Base-by-base conservation (phyloP, 2,797 vertebrate species). In the Myotis planiceps region DNA sequence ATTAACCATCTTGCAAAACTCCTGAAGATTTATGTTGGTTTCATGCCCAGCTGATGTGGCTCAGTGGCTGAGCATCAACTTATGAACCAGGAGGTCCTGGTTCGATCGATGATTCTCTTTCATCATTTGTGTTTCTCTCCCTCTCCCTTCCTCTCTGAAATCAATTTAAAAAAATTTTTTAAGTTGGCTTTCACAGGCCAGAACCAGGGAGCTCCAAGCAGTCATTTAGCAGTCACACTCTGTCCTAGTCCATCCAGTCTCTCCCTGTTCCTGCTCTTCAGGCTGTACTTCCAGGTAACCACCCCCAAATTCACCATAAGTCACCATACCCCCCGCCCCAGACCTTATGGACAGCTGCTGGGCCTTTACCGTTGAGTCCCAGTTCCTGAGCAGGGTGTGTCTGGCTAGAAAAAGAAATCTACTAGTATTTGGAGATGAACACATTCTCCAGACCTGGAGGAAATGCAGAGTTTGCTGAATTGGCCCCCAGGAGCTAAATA, bases 391-490 rank as follows among this genome's bases (percentile, higher is more conserved):
- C 93, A 88, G 19, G 85, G 68, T 88, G 75, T 96, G 76, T 96
- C 92, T 96, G 85, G 86, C 69, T 90, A 82, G 93, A 81, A 90
- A 95, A 96, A 66, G 47, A 93, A 85, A 92, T 92, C 91, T 95
- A 12, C 90, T 95, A 45, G 45, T 45, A 47, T 97, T 96, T 97
- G 92, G 94, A 94, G 65, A 94, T 93, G 96, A 97, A 95, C 63
- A 88, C 88, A 47, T 90, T 90, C 92, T 89, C 75, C 95, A 93
- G 91, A 94, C 53, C 90, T 65, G 87, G 82, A 94, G 92, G 94
- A 97, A 97, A 96, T 71, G 88, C 94, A 75, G 72, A 90, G 66
- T 92, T 95, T 95, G 93, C 93, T 89, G 92, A 96, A 80, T 87
- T 88, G 84, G 87, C 71, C 87, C 95, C 94, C 82, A 74, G 39